Evolutionary conservation across 2,797 vertebrate species (phyloP), one percentile per base, ranked within the genome.

Genomic region (Sparus aurata): DNA sequence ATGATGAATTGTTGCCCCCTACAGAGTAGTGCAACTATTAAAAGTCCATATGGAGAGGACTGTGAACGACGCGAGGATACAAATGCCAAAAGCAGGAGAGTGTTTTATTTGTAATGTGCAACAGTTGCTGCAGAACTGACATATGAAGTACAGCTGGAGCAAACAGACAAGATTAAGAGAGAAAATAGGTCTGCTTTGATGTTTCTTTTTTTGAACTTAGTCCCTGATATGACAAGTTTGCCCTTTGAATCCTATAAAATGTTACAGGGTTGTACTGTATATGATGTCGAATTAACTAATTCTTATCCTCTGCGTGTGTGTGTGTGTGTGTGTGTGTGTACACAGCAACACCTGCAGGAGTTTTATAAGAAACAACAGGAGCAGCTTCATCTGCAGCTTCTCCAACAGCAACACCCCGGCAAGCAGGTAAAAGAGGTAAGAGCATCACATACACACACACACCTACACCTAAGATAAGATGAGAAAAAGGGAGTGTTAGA

Each of bases 281-380:
- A 41, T 68, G 27, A 22, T 23, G 15, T 61, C 11, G 63, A 61
- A 52, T 79, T 66, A 57, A 43, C 38, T 73, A 49, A 49, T 18
- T 75, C 25, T 70, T 41, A 41, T 52, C 6, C 3, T 53, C 12
- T 79, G 20, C 22, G 20, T 75, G 89, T 93, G 16, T 69, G 54
- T 87, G 18, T 78, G 27, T 76, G 22, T 58, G 57, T 85, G 30
- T 79, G 46, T 74, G 34, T 52, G 41, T 84, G 54, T 55, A 87
- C 93, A 91, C 96, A 99, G 98, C 98, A 99, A 98, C 98, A 99
- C 95, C 97, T 99, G 96, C 98, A 99, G 96, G 98, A 99, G 96
- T 99, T 99, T 95, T 99, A 99, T 95, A 99, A 99, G 97, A 99
- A 99, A 94, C 98, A 99, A 93, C 98, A 99, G 96, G 98, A 99